These are phyloP conservation scores for Lypha dubia DNA, from an alignment of 2,888 invertebrate genomes.

Conservation along the genomic window DNA sequence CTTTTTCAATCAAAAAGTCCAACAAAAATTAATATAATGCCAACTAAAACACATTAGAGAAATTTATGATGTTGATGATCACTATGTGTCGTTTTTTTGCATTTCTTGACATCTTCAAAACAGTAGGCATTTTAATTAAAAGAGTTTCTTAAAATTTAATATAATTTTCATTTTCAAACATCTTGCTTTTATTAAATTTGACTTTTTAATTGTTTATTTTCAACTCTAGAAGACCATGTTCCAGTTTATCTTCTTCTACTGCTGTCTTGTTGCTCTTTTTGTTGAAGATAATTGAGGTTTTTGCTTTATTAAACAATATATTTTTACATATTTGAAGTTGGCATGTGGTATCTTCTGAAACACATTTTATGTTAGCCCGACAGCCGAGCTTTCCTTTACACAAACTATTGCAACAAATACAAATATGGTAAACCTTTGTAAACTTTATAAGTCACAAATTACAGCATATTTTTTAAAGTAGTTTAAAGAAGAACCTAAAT, in stretches of 20 bases:
- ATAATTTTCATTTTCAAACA: background rate
- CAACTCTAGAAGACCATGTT: background rate
- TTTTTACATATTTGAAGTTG: slow-evolving; percentile 35
- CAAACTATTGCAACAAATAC: background rate
- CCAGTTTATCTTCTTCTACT: background rate
- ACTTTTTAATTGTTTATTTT: background rate
- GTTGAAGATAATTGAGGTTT: background rate
- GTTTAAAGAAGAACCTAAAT: background rate
- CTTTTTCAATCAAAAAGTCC: too few relatives aligned
- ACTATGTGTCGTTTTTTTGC: too few relatives aligned
- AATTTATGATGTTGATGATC: too few relatives aligned
- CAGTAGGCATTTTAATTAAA: too few relatives aligned
- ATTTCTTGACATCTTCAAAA: too few relatives aligned
- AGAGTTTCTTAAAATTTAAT: too few relatives aligned
- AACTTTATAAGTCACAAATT: slow-evolving; percentile 2
- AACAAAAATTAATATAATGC: too few relatives aligned
- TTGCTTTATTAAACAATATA: slow-evolving; percentile 39
- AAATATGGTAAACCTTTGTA: background rate
- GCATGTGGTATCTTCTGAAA: background rate
- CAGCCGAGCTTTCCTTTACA: background rate
- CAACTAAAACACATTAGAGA: too few relatives aligned
- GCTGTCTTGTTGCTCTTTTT: background rate
- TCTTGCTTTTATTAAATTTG: background rate
- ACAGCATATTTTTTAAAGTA: background rate
- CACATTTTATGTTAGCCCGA: background rate